Base-by-base conservation (phyloP, 2,888 invertebrate species). In the Callimorpha dominula region DNA sequence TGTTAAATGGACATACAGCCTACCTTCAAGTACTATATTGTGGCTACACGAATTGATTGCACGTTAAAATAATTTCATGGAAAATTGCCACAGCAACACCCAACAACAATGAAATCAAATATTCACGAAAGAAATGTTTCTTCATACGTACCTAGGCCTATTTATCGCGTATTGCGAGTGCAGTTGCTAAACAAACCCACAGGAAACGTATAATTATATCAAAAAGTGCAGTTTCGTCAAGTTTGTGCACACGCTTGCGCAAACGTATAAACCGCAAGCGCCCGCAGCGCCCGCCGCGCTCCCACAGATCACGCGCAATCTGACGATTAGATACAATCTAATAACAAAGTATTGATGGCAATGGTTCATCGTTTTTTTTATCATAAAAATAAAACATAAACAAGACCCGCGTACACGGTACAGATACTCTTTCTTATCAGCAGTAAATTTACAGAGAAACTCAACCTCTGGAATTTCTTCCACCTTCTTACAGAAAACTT, bases 251-350 rank as follows among this genome's bases (percentile, higher is more conserved):
- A 77, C 72, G 69, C 8, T 78, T 74, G 73, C 54, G 78, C 77
- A 83, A 80, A 54, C 31, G 71, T 77, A 78, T 77, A 75, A 85
- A 83, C 85, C 76, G 77, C 85, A 82, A 76, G 77, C 78, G 75
- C 40, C 17, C 76, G 75, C 66, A 70, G 72, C 70, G 73, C 69
- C 75, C 70, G 74, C 70, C 31, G 14, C 46, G 43, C 49, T 72
- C 60, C 68, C 68, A 49, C 68, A 68, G 14, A 57, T 15, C 57
- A 57, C 3, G 17, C 57, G 60, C 46, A 60, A 43, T 46, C 15
- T 43, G 20, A 46, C 46, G 17, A 68, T 40, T 66, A n/a, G 40
- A n/a, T 68, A 54, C 57, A 68, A 60, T 68, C 57, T 57, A 46
- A 46, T 46, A 31, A 43, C 12, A 14, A 54, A n/a, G 8, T 67